Conservation (phyloP, 2,888 invertebrate species). For the Galerucella pusilla region DNA sequence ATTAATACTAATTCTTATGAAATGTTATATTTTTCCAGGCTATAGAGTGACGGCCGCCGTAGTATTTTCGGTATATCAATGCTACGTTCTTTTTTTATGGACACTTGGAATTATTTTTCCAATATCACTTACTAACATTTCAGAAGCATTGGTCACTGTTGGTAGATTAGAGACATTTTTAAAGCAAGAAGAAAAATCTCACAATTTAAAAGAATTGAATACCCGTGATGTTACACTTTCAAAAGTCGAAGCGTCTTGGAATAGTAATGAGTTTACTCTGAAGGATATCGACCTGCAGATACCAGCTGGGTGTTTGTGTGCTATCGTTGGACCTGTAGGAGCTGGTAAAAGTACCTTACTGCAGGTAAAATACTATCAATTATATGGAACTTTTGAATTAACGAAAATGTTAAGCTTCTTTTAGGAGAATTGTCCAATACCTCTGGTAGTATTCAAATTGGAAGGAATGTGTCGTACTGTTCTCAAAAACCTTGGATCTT, state of each 20-base stretch:
- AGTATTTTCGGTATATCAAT: conserved; percentile 66
- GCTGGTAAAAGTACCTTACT: conserved; percentile 76
- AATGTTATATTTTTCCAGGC: conserved; percentile 6
- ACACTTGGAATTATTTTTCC: conserved; percentile 73
- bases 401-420: not conserved
- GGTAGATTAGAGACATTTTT: conserved; percentile 70
- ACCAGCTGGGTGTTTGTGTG: conserved; percentile 70
- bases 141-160: conserved; percentile 70
- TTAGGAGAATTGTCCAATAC: conserved; percentile 5
- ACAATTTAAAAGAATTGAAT: conserved; percentile 46
- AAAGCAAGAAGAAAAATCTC: conserved; percentile 68
- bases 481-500: too few species aligned
- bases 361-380: conserved; percentile 53
- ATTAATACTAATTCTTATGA: conserved; percentile 51
- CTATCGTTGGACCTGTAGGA: conserved; percentile 87
- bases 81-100: conserved; percentile 66
- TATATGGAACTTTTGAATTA: too few species aligned
- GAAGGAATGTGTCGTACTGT: too few species aligned
- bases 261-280: conserved; percentile 44
- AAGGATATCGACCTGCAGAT: conserved; percentile 64
- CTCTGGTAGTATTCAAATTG: conserved; percentile 5
- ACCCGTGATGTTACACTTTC: conserved; percentile 50
- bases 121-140: conserved; percentile 68
- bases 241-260: too few species aligned
- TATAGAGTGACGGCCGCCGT: conserved; percentile 63